Evolutionary conservation across 2,888 invertebrate species (phyloP), one percentile per base, ranked within the genome.

Genomic region (Cylloceria caligata): DNA sequence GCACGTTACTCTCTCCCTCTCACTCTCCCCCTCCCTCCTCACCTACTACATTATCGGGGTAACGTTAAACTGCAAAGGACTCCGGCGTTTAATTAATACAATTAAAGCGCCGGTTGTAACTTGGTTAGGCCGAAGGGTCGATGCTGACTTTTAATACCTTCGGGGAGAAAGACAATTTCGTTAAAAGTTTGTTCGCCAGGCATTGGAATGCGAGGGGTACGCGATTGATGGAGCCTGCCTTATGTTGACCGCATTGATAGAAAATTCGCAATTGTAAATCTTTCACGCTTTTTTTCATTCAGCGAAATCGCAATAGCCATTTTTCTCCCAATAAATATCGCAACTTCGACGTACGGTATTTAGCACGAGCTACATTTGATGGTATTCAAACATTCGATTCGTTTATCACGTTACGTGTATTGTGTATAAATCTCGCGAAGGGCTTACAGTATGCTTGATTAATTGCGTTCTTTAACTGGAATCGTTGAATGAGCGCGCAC

Each of bases 31-130:
- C 36, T 49, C 71, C 30, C 9, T 62, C 52, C 36, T n/a, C n/a
- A n/a, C n/a, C n/a, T n/a, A n/a, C n/a, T 60, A 36, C 67, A 74
- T 74, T 71, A 75, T 79, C 74, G 77, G 62, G 36, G 71, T 60
- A 78, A 60, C 74, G 74, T 79, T 74, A 75, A 82, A 78, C 71
- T 65, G 57, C 78, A 57, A 62, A 78, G 71, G 78, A 47, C 82
- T 75, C 82, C 49, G 52, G 52, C 82, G 65, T 47, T 79, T 77
- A 78, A 82, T 79, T 78, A 82, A 82, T 79, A 71, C 78, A 82
- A 82, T 82, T 79, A 79, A 78, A 82, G 78, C 64, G 65, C 78
- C 69, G 60, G 55, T 78, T 57, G 81, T 73, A 77, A 77, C 64
- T 62, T 60, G 27, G 73, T 81, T 81, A 74, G 55, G 73, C 64